These are phyloP conservation scores for Chiloscyllium punctatum DNA, from an alignment of 2,797 vertebrate genomes.

Conservation along the genomic window DNA sequence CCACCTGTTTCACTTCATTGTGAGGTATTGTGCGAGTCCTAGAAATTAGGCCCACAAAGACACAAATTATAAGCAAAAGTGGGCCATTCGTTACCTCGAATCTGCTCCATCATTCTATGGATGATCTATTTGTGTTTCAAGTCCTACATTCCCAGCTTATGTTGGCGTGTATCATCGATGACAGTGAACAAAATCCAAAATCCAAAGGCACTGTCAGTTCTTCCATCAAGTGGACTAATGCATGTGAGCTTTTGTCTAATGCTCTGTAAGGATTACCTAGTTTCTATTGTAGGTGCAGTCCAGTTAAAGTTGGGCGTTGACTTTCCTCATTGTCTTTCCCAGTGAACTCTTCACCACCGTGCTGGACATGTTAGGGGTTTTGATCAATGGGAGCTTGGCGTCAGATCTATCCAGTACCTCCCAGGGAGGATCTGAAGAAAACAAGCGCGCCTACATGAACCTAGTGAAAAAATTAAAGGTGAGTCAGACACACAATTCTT, in stretches of 20 bases:
- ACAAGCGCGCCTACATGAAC: slow-evolving; percentile 57
- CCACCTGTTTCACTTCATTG: neutral
- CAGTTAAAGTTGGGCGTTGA: neutral
- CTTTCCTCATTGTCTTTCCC: slow-evolving; percentile 11
- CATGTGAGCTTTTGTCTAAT: neutral
- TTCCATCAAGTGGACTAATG: neutral
- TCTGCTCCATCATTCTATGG: too few relatives aligned
- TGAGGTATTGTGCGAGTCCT: neutral
- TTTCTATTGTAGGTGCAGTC: too few relatives aligned
- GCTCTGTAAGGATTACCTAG: too few relatives aligned
- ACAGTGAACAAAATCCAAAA: neutral
- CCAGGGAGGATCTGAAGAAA: slow-evolving; percentile 57
- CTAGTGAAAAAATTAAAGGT: slow-evolving; percentile 59
- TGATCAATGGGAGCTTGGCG: slow-evolving; percentile 56
- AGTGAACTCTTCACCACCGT: slow-evolving; percentile 57
- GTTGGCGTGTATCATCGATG: neutral
- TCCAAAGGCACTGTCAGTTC: neutral
- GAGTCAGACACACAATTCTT: slow-evolving; percentile 40
- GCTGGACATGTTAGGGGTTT: slow-evolving; percentile 58
- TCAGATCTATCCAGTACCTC: slow-evolving; percentile 53
- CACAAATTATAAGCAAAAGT: too few relatives aligned
- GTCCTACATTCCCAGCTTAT: too few relatives aligned
- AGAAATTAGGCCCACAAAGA: neutral
- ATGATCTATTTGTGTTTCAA: too few relatives aligned
- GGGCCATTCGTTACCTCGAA: too few relatives aligned